Evolutionary conservation across 2,888 invertebrate species (phyloP), one percentile per base, ranked within the genome.

Genomic region (Athetis lepigone): DNA sequence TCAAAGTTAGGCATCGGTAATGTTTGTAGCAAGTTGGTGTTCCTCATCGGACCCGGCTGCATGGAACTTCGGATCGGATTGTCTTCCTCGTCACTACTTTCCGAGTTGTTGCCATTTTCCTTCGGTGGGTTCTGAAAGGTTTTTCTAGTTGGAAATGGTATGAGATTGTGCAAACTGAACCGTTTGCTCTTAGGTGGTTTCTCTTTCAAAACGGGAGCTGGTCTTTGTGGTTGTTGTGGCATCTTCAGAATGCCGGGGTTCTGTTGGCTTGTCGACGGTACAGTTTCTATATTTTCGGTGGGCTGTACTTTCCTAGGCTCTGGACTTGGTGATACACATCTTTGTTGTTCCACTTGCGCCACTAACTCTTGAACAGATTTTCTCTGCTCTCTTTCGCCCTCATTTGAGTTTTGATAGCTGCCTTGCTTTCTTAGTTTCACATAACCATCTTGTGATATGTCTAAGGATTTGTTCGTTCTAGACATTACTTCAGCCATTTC

Each of bases 321-420:
- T 2, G 93, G 93, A 6, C 92, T 93, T 2, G 93, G 94, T 4
- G 92, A 90, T 79, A 85, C 82, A 81, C 91, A 81, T 84, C 92
- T 84, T 60, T 94, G 92, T 54, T 95, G 93, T 85, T 96, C 96
- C 9, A 96, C 96, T 83, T 95, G 95, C 1, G 96, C 96, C 23
- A 96, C 96, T 75, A 96, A 87, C 81, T 96, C 96, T 79, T 96
- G 96, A 0, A 96, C 96, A 0, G 96, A 95, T 75, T 94, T 96
- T 45, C 96, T 91, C 2, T 92, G 92, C 51, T 91, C 91, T 67
- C 90, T 90, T 51, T 87, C 90, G 19, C 47, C 13, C 4, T 80
- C 77, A 21, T 87, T 78, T 40, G 76, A 76, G 40, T 72, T 85
- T 23, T 89, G 88, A 71, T 88, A 88, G 54, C 76, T 88, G 1